Conservation (phyloP, 2,888 invertebrate species). For the Leucophenga montana region DNA sequence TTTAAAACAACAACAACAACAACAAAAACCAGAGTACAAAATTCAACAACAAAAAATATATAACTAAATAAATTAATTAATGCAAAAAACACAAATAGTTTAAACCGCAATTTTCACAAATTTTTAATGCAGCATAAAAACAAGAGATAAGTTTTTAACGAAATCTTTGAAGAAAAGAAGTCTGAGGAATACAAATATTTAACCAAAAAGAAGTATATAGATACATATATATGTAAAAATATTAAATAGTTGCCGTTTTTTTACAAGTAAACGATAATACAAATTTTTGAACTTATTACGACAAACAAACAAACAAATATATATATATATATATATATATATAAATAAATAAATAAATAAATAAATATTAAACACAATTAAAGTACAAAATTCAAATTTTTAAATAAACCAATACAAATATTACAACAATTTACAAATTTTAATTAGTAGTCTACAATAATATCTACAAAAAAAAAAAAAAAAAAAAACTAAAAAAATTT, state of each 20-base stretch:
- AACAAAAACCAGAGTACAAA: conserved; percentile 59
- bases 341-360: conserved; percentile 36
- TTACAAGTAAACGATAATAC: conserved; percentile 42
- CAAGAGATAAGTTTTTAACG: conserved; percentile 37
- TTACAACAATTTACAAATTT: conserved; percentile 42
- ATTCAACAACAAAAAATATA: conserved; percentile 52
- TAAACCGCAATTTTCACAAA: conserved; percentile 53
- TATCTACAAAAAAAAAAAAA: conserved; percentile 44
- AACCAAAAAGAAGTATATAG: conserved; percentile 33
- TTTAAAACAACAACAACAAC: conserved; percentile 51
- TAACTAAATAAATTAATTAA: conserved; percentile 48
- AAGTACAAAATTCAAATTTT: conserved; percentile 57
- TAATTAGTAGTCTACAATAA: conserved; percentile 50
- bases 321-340: too few species aligned
- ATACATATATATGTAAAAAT: conserved; percentile 36
- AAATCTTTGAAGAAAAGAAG: conserved; percentile 43
- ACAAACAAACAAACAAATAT: conserved; percentile 42
- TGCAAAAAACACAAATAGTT: conserved; percentile 60
- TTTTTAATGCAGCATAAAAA: conserved; percentile 52
- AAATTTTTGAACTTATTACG: conserved; percentile 39
- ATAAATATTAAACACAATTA: conserved; percentile 57
- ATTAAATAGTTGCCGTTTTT: conserved; percentile 53
- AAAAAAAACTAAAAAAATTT: conserved; percentile 39
- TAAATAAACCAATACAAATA: conserved; percentile 32
- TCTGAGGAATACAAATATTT: conserved; percentile 45